Evolutionary conservation across 2,113 vertebrate species (phyloP), one percentile per base, ranked within the genome.

Genomic region (Anser brachyrhynchus): DNA sequence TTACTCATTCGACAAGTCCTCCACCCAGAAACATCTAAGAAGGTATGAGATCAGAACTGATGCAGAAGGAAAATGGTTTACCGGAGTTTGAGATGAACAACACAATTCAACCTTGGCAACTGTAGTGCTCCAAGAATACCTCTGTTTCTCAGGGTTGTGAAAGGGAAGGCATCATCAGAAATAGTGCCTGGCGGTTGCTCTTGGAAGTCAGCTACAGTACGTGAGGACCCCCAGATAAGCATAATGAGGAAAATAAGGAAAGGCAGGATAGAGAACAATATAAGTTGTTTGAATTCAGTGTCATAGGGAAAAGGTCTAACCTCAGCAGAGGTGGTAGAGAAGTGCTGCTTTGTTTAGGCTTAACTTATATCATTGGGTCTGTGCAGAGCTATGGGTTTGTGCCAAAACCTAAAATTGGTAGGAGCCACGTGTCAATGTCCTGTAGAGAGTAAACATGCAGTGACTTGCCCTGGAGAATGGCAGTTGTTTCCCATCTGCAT

Each of bases 11-110:
- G 99, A 83, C 99, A 99, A 96, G 99, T 98, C 67, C 98, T 99
- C 67, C 99, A 99, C 92, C 99, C 99, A 0, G 99, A 99, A 94
- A 98, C 99, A 59, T 99, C 99, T 92, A 99, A 99, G 96, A 99
- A 99, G 99, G 99, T 99, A 98, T 31, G 71, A 67, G 43, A 57
- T 54, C 41, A 94, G 25, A 94, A 4, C 49, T 79, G 78, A 15
- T 57, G 33, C 28, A 71, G 15, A 37, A 72, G 17, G 77, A 49
- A 58, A 67, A 67, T 10, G 31, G 16, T 22, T 82, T 51, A 23
- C 6, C 8, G 52, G 73, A 39, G 26, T 43, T 31, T 66, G 49
- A 61, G 62, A 74, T 64, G 13, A 87, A 18, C n/a, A 51, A 43
- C 17, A 13, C 18, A 44, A 3, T 67, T 44, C 59, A 62, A 6